Percentiles rank a stretch among this genome's conserved stretches.
phyloP scores from a whole-genome alignment of 2,888 invertebrate genomes.

The Yponomeuta malinellus region DNA sequence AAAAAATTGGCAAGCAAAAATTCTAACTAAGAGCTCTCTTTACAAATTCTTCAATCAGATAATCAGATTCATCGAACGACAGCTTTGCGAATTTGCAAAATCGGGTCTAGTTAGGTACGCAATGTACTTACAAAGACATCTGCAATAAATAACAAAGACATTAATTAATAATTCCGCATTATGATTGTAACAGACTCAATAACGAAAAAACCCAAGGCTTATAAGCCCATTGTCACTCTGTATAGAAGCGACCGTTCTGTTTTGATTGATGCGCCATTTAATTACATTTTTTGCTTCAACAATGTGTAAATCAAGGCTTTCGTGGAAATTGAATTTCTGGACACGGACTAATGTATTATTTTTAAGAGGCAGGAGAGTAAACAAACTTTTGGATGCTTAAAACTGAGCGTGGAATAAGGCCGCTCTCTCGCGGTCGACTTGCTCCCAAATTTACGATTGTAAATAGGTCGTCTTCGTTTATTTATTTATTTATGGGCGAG shows the following conservation, averaged over 20 bases:
- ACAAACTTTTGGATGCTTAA: not conserved
- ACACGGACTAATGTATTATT: not conserved
- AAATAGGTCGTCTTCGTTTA: constrained; percentile 59
- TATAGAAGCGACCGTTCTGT: not conserved
- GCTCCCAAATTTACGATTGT: constrained; percentile 64
- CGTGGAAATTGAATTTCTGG: not conserved
- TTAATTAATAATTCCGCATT: no score
- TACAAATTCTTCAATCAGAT: no score
- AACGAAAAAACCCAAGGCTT: not conserved
- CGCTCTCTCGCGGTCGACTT: constrained; percentile 5
- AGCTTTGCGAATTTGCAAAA: no score
- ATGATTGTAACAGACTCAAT: not conserved
- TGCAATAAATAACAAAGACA: no score
- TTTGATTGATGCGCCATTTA: not conserved
- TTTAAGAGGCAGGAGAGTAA: not conserved
- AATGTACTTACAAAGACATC: no score
- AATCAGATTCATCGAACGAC: no score
- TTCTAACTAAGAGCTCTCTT: no score
- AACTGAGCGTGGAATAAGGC: constrained; percentile 1
- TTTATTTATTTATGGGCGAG: constrained; percentile 74
- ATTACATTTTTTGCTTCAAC: not conserved
- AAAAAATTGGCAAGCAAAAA: no score
- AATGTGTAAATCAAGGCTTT: not conserved
- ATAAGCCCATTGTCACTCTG: not conserved
- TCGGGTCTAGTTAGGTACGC: no score